A percentile compares a stretch with the other conserved stretches of the same genome.
Conservation (phyloP, 2,888 invertebrate species). For the Tenthredo mesomela region DNA sequence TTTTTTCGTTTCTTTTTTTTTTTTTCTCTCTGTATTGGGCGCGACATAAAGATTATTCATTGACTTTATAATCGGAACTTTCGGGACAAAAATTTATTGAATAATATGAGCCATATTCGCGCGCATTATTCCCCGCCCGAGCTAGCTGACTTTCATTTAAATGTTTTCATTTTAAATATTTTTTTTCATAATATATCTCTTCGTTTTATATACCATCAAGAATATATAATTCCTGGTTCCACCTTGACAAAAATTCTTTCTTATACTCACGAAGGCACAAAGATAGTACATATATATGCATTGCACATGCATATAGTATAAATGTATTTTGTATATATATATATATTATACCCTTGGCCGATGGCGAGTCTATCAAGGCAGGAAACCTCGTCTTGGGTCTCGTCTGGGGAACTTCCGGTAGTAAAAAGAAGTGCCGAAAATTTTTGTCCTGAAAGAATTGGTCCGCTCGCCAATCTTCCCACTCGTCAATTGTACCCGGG, state of each 20-base stretch:
- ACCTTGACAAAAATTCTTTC: not conserved
- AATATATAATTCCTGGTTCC: not conserved
- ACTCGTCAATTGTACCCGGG: constrained; percentile 37
- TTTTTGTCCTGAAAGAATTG: constrained; percentile 51
- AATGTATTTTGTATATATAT: not conserved
- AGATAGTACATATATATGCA: not conserved
- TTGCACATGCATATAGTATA: no score
- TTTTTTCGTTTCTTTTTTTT: no score
- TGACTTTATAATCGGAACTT: no score
- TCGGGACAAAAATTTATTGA: no score
- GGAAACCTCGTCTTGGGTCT: constrained; percentile 60
- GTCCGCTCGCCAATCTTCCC: constrained; percentile 45
- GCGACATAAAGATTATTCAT: no score
- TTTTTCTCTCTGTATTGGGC: no score
- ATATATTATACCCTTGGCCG: constrained; percentile 29
- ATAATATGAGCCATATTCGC: no score
- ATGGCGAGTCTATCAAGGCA: constrained; percentile 18
- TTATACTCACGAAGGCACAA: not conserved
- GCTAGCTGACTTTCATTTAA: no score
- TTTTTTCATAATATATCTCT: not conserved
- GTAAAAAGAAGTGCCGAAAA: constrained; percentile 64
- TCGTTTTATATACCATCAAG: not conserved
- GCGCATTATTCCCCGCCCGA: no score
- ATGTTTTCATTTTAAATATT: not conserved
- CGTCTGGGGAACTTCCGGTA: constrained; percentile 74